Base-by-base conservation (phyloP, 1,140 invertebrate species). In the Nylanderia fulva region DNA sequence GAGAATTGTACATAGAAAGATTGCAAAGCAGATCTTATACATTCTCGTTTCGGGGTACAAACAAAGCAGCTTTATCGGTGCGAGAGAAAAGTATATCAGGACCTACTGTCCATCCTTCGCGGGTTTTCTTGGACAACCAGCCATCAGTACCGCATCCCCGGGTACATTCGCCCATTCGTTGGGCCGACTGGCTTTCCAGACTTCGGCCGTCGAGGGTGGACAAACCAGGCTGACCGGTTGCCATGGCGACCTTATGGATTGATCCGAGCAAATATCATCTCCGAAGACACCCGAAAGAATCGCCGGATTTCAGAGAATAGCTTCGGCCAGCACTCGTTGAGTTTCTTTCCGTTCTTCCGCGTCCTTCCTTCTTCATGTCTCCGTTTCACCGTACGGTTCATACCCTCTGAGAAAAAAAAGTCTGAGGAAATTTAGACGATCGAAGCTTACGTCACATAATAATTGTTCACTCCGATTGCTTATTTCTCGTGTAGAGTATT, bases 201-300 rank as follows among this genome's bases (percentile, higher is more conserved):
- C 91, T 91, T 91, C 84, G 89, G 87, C 76, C 75, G 85, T 88
- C 76, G 88, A 91, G 92, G 92, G 92, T 92, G 93, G 91, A 91
- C 92, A 93, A 90, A 89, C 85, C 86, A 88, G 91, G 93, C 92
- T 93, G 92, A 93, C 93, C 92, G 92, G 93, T 94, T 93, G 88
- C 93, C 90, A 94, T 94, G 92, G 92, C 91, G 86, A 94, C 93
- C 92, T 93, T 94, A 94, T 94, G 93, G 93, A 94, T 94, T 94
- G 93, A 94, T 94, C 93, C 93, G 93, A 93, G 93, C 91, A 94
- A 94, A 94, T 94, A 94, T 94, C 93, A 94, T 94, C 93, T 93
- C 91, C 91, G 91, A 94, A 93, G 93, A 94, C 91, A 91, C 90
- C 91, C 91, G 91, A 94, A 94, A 94, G 93, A 94, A 93, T 94